Evolutionary conservation across 1,140 invertebrate genomes (phyloP).

Genomic region (Drosophila pseudoananassae): DNA sequence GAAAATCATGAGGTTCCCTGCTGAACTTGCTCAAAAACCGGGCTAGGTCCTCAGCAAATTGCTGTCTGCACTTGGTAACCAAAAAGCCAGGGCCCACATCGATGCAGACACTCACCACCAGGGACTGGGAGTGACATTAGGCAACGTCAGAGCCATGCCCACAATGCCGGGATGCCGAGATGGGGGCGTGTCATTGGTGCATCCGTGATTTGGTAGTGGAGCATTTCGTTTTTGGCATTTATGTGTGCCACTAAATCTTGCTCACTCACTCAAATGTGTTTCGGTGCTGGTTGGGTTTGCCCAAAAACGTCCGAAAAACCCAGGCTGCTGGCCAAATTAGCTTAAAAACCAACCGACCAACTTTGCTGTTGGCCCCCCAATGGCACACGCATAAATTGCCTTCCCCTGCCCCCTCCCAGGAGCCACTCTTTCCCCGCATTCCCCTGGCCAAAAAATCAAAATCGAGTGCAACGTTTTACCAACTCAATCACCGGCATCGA

Average conservation of each 20-base stretch:
- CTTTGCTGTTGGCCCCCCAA: constrained; percentile 47
- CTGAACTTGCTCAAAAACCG: constrained; percentile 48
- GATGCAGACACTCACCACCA: neutral
- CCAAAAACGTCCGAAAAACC: constrained; percentile 10
- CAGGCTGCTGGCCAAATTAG: constrained; percentile 72
- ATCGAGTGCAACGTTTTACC: constrained; percentile 77
- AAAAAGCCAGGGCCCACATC: constrained; percentile 1
- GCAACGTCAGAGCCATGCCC: constrained; percentile 8
- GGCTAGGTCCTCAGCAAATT: constrained; percentile 15
- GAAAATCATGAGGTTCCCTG: constrained; percentile 74
- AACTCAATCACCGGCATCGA: constrained; percentile 71
- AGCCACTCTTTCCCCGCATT: too few species aligned
- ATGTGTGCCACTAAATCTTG: constrained; percentile 77
- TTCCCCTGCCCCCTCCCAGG: neutral
- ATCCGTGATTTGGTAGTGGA: constrained; percentile 72
- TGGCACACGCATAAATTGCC: constrained; percentile 66
- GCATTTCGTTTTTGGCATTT: constrained; percentile 79
- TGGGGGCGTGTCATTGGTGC: constrained; percentile 63
- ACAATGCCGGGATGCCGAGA: constrained; percentile 38
- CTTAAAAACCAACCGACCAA: constrained; percentile 62
- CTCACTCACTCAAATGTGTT: constrained; percentile 71
- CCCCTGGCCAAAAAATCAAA: constrained; percentile 62
- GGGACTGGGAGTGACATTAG: neutral
- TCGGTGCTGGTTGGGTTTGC: constrained; percentile 17
- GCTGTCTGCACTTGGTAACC: constrained; percentile 28